Conservation (phyloP, 2,888 invertebrate species). For the Sialis lutaria region DNA sequence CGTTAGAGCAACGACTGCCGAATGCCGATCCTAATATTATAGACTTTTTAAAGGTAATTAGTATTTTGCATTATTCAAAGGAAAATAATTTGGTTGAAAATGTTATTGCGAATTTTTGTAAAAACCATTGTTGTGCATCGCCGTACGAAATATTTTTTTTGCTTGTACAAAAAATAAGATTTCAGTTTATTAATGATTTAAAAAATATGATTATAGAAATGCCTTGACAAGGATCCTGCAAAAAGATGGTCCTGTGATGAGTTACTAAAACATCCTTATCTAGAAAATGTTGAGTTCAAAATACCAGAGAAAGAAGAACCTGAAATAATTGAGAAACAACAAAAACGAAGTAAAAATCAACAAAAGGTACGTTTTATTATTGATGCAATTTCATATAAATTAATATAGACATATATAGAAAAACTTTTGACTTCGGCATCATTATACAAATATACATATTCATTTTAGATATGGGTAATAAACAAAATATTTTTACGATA, state of each 20-base stretch:
- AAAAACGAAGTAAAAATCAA: slow-evolving; percentile 33
- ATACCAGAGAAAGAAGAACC: slow-evolving; percentile 53
- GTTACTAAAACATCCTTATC: slow-evolving; percentile 76
- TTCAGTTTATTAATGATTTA: no score
- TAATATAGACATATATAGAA: no score
- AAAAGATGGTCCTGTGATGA: slow-evolving; percentile 86
- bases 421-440: no score
- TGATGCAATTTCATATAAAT: slow-evolving; percentile 7
- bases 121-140: neutral
- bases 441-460: no score
- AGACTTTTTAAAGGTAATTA: slow-evolving; percentile 66
- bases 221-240: slow-evolving; percentile 86
- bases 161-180: no score
- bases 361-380: slow-evolving; percentile 34
- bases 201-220: slow-evolving; percentile 48
- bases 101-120: neutral
- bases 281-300: slow-evolving; percentile 74
- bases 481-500: no score
- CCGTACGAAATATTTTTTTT: no score
- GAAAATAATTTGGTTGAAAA: neutral
- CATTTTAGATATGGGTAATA: no score
- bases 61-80: no score
- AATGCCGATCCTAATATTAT: slow-evolving; percentile 51
- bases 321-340: slow-evolving; percentile 35
- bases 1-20: slow-evolving; percentile 75